Evolutionary conservation across 2,113 vertebrate species (phyloP).

Genomic region (Archilochus colubris): DNA sequence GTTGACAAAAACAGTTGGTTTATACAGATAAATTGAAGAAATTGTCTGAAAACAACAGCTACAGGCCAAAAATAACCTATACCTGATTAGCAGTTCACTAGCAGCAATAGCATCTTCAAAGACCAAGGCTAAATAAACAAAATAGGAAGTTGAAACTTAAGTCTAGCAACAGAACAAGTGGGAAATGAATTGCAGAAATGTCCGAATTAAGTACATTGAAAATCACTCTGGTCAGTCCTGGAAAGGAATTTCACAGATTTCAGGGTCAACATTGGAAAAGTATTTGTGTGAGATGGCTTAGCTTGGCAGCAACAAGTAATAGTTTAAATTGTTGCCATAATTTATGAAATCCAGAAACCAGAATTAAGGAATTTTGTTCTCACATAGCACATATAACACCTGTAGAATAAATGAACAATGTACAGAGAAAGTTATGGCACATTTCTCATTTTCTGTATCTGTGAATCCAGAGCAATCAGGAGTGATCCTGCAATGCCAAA

Average conservation of each 20-base stretch:
- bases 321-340: neutral
- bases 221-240: neutral
- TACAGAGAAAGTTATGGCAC: neutral
- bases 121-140: neutral
- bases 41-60: neutral
- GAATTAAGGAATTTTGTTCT: neutral
- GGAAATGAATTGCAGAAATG: neutral
- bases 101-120: neutral
- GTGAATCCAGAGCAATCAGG: neutral
- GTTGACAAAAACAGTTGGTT: neutral
- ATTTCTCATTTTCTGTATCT: neutral
- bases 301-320: neutral
- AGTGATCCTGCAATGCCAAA: neutral
- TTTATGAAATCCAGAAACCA: neutral
- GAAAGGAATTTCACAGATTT: neutral
- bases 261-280: neutral
- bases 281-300: neutral
- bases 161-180: neutral
- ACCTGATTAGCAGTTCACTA: neutral
- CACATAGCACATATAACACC: neutral
- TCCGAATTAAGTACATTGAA: neutral
- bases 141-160: neutral
- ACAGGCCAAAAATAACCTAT: neutral
- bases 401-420: neutral
- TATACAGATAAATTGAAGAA: neutral